Percentiles rank a stretch among this genome's conserved stretches.
phyloP scores from a whole-genome alignment of 2,113 vertebrate species.

The Castor canadensis region DNA sequence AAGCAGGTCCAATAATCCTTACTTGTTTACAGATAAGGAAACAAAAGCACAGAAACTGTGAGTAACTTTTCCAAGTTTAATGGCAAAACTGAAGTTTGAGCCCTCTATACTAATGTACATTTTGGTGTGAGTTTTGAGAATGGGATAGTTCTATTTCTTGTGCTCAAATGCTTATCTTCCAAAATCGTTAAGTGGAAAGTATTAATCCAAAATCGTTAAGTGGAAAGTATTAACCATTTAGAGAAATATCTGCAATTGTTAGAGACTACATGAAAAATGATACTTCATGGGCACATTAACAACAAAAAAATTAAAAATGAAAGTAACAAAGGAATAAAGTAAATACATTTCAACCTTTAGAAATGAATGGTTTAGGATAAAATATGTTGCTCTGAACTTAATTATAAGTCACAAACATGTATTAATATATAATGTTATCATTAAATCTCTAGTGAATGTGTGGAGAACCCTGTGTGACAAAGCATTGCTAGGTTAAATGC shows the following conservation, averaged over 20 bases:
- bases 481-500: neutral
- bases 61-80: neutral
- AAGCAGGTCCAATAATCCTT: neutral
- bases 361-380: neutral
- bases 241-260: neutral
- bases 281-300: neutral
- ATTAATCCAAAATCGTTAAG: neutral
- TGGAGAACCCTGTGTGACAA: neutral
- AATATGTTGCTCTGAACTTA: neutral
- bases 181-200: neutral
- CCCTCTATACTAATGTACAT: neutral
- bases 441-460: neutral
- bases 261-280: neutral
- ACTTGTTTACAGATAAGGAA: neutral
- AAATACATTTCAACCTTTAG: conserved; percentile 3
- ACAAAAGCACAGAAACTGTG: neutral
- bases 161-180: neutral
- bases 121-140: neutral
- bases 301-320: conserved; percentile 14
- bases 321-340: neutral
- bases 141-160: too few species aligned
- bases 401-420: neutral
- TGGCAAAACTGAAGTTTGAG: neutral
- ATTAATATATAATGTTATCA: neutral
- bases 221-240: neutral